Base-by-base conservation (phyloP, 2,888 invertebrate genomes). In the Coronaproctus castanopsis region DNA sequence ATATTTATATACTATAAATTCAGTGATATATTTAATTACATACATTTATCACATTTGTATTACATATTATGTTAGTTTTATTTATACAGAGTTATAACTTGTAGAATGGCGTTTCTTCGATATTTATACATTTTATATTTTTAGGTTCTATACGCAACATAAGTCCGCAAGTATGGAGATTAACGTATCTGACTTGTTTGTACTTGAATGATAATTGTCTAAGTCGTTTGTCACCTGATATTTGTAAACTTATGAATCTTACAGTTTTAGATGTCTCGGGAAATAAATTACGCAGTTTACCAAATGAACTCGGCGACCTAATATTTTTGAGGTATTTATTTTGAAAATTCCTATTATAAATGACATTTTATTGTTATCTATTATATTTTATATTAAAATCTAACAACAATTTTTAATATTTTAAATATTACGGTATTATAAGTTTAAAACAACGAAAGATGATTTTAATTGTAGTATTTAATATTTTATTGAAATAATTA, bases 121-220 rank as follows among this genome's bases (percentile, higher is more conserved):
- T n/a, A n/a, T n/a, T n/a, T n/a, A n/a, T n/a, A n/a, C n/a, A 21
- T 54, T 10, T 61, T 60, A 62, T 61, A 58, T 61, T 67, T 68
- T 53, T 78, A 90, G 97, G 97, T 75, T 85, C 84, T 77, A 89
- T 98, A 70, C 83, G 91, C 70, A 95, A 92, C 73, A 76, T 98
- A 69, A 91, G 92, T 75, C 87, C 91, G 48, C 82, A 83, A 68
- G 75, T 98, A 69, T 97, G 93, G 83, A 84, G 86, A 73, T 79
- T 92, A 74, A 80, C 83, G 66, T 89, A 96, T 75, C 78, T 98
- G 69, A 96, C 96, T 61, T 87, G 88, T 66, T 78, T 98, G 69
- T 95, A 93, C 76, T 79, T 97, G 70, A 93, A 93, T 75, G 91
- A 93, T 76, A 98, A 98, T 78, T 85, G 85, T 72, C 79, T 98